These are phyloP conservation scores for Drosophila nebulosa DNA, from an alignment of 1,140 invertebrate species.

Conservation along the genomic window DNA sequence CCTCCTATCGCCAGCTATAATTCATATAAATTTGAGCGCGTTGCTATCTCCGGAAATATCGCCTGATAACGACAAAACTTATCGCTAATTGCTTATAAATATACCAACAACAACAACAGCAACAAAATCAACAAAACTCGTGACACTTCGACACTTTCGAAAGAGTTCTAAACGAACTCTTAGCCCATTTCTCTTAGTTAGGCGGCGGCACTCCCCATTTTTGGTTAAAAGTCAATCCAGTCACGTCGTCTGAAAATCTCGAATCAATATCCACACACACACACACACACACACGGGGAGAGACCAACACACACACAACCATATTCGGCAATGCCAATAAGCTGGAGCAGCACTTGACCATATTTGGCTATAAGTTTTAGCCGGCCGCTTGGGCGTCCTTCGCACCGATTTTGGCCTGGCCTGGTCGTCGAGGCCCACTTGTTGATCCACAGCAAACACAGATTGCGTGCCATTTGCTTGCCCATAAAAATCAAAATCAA, in stretches of 20 bases:
- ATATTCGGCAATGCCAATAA: conserved; percentile 61
- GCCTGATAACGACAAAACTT: conserved; percentile 49
- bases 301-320: conserved; percentile 10
- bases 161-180: conserved; percentile 48
- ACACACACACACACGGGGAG: neutral
- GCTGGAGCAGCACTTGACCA: conserved; percentile 37
- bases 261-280: conserved; percentile 33
- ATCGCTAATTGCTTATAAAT: conserved; percentile 66
- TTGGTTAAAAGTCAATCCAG: conserved; percentile 31
- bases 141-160: conserved; percentile 48
- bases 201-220: conserved; percentile 27
- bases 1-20: conserved; percentile 25
- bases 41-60: conserved; percentile 45
- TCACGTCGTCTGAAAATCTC: conserved; percentile 23
- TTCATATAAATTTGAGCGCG: neutral
- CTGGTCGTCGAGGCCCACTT: conserved; percentile 47
- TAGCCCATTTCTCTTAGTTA: neutral
- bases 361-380: conserved; percentile 48
- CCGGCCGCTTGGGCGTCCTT: conserved; percentile 67
- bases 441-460: conserved; percentile 47
- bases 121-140: conserved; percentile 8
- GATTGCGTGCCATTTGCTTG: conserved; percentile 58
- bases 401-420: conserved; percentile 57
- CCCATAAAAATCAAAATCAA: conserved; percentile 35
- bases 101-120: too few relatives aligned